Percentiles rank a stretch among this genome's conserved stretches.
Conservation (phyloP, 2,888 invertebrate species). For the Scelioninae gen. 2 region DNA sequence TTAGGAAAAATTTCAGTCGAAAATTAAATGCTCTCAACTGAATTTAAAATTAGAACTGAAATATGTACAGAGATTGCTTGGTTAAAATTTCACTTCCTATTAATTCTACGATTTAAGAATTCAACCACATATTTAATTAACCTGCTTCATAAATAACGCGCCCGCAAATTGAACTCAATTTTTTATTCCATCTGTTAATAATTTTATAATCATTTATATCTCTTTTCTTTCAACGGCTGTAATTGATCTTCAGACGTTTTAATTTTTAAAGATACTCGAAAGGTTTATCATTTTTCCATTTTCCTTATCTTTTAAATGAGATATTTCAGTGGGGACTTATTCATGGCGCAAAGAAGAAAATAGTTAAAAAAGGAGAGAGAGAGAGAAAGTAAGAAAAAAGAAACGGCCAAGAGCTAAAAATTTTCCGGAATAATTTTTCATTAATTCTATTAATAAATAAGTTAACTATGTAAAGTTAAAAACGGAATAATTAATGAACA, state of each 20-base stretch:
- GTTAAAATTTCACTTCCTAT: not conserved
- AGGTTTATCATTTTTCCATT: slow-evolving; percentile 1
- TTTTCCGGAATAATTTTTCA: not conserved
- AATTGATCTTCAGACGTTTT: not conserved
- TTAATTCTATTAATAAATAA: not conserved
- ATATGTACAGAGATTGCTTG: not conserved
- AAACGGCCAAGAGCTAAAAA: not conserved
- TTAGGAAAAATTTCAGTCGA: too few species aligned
- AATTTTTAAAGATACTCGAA: not conserved
- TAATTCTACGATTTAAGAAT: not conserved
- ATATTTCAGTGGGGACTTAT: not conserved
- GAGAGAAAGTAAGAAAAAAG: not conserved
- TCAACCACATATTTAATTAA: not conserved
- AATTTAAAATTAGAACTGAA: not conserved
- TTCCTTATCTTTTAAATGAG: not conserved
- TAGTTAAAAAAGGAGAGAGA: too few species aligned
- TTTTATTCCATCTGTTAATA: too few species aligned
- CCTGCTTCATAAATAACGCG: too few species aligned
- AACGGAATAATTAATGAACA: not conserved
- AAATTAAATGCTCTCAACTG: not conserved
- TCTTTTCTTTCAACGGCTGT: not conserved
- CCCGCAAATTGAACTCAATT: not conserved
- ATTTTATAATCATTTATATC: not conserved
- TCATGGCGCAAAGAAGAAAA: not conserved
- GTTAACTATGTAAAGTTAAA: not conserved